Percentiles rank a stretch among this genome's conserved stretches.
Evolutionary conservation across 64 coral and sea anemone genomes (phyloP).

Genomic region (Stylophora pistillata): DNA sequence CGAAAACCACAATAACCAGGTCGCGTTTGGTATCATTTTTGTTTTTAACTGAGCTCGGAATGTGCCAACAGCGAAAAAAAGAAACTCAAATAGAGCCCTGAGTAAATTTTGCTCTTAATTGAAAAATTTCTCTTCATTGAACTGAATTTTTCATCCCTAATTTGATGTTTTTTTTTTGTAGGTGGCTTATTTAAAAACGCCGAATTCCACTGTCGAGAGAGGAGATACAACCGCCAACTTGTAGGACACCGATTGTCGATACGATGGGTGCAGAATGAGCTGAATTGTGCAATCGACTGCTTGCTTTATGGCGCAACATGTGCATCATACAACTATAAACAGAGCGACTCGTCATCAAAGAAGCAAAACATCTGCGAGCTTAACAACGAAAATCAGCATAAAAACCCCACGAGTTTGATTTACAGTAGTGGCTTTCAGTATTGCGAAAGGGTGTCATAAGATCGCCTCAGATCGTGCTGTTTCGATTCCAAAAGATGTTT

Average conservation of each 20-base stretch:
- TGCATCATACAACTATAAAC: constrained; percentile 36
- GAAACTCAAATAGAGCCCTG: too few relatives aligned
- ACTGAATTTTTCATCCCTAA: background rate
- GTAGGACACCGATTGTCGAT: constrained; percentile 19
- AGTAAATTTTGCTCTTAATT: too few relatives aligned
- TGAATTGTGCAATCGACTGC: constrained; percentile 33
- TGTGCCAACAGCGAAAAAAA: too few relatives aligned
- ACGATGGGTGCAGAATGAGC: constrained; percentile 22
- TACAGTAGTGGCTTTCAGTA: constrained; percentile 21
- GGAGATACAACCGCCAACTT: constrained; percentile 3
- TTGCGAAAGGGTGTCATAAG: constrained; percentile 22
- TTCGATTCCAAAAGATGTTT: too few relatives aligned
- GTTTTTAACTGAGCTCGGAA: too few relatives aligned
- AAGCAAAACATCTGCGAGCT: constrained; percentile 21
- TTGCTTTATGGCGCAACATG: constrained; percentile 14
- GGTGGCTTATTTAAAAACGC: constrained; percentile 19
- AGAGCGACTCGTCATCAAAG: background rate
- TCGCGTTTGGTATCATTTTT: too few relatives aligned
- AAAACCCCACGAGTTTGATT: background rate
- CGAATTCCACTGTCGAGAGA: constrained; percentile 25
- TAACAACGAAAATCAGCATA: background rate
- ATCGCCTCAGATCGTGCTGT: background rate
- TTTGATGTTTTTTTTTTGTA: background rate
- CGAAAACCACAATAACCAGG: too few relatives aligned
- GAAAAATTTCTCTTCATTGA: background rate